phyloP scores from a whole-genome alignment of 1,140 invertebrate species.

The Hypsibius dujardini region DNA sequence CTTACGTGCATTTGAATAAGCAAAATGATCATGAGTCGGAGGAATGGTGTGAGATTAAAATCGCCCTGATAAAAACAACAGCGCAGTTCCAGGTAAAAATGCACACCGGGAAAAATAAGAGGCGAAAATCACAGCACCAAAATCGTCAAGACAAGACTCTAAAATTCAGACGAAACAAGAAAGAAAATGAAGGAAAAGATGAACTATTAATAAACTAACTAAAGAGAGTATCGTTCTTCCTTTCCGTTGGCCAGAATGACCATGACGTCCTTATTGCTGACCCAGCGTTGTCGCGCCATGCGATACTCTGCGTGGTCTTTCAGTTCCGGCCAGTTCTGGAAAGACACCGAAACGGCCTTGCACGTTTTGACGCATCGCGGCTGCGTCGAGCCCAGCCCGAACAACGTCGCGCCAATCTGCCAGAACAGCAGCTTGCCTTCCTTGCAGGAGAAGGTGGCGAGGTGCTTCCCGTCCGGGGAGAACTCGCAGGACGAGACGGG shows the following conservation, averaged over 20 bases:
- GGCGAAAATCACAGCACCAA: too few species aligned
- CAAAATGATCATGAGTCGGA: too few species aligned
- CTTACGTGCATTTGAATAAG: too few species aligned
- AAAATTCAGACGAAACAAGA: too few species aligned
- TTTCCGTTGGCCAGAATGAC: constrained; percentile 77
- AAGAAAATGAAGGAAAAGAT: too few species aligned
- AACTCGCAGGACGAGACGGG: constrained; percentile 80
- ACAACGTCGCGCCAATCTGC: constrained; percentile 65
- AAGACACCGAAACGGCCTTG: constrained; percentile 42
- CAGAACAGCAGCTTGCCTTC: constrained; percentile 93
- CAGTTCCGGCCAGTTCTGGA: constrained; percentile 46
- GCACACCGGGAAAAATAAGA: too few species aligned
- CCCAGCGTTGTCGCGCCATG: constrained; percentile 75
- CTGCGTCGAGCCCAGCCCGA: constrained; percentile 72
- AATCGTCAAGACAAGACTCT: too few species aligned
- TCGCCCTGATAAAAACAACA: too few species aligned
- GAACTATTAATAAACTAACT: too few species aligned
- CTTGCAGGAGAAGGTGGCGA: constrained; percentile 82
- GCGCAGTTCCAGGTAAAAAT: too few species aligned
- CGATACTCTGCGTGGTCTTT: constrained; percentile 67
- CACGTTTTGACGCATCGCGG: constrained; percentile 80
- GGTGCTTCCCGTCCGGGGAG: constrained; percentile 87
- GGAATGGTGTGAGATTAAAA: too few species aligned
- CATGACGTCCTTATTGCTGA: constrained; percentile 70
- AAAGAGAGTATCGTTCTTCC: constrained; percentile 52